Evolutionary conservation across 2,797 vertebrate genomes (phyloP).

Genomic region (Darevskia mixta): DNA sequence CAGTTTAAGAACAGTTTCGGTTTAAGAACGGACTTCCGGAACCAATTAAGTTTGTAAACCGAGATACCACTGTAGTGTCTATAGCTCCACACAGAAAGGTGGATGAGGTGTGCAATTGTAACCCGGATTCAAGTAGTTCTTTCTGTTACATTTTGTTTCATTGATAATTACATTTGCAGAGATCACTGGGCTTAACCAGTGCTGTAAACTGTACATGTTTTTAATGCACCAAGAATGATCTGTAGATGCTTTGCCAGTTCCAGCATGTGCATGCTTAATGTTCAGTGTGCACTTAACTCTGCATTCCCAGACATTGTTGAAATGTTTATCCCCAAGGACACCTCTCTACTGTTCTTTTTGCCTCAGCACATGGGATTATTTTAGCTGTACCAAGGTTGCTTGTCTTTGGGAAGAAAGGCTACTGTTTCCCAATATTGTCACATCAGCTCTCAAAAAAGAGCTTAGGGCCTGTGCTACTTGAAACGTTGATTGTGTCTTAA

Average conservation of each 20-base stretch:
- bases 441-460: not conserved
- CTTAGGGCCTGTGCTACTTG: not conserved
- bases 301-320: not conserved
- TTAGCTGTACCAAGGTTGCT: not conserved
- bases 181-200: not conserved
- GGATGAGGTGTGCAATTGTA: not conserved
- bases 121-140: not conserved
- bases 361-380: not conserved
- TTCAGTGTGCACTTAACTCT: not conserved
- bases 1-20: no score
- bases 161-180: not conserved
- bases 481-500: not conserved
- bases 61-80: not conserved
- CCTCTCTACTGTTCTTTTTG: not conserved
- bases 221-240: not conserved
- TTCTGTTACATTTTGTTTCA: not conserved
- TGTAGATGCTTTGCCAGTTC: not conserved
- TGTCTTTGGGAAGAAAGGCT: not conserved
- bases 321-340: not conserved
- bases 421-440: not conserved
- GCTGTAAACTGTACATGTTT: not conserved
- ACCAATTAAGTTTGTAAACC: no score
- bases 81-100: not conserved
- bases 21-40: no score
- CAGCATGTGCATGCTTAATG: not conserved